Evolutionary conservation across 2,888 invertebrate genomes (phyloP), one percentile per base, ranked within the genome.

Genomic region (Orchesella flavescens): DNA sequence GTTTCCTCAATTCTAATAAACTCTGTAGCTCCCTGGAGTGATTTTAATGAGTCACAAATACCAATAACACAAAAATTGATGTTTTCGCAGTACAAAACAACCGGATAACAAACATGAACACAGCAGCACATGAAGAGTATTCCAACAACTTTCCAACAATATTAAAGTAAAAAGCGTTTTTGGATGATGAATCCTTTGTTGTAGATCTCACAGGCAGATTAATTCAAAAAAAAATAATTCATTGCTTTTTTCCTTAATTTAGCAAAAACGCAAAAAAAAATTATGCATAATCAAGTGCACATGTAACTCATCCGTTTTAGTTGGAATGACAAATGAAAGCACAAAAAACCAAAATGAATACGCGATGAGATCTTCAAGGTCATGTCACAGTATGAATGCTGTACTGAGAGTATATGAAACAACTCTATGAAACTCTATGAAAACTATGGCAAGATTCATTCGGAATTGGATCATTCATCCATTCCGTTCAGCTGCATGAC

Each of bases 311-410:
- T 61, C 21, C n/a, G 19, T 34, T 34, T 34, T 34, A 34, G 34
- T 34, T 34, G 34, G 34, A 34, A 34, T 59, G 72, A 34, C 15
- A 34, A 17, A 57, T 57, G 57, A 10, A 57, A 17, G 57, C 57
- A 19, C 57, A 57, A 19, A 57, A 57, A 57, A 57, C 19, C 17
- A 65, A 65, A 24, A 72, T 72, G 72, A 77, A 78, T 78, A 46
- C 19, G 19, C 23, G n/a, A 76, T 76, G 59, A 71, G 59, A 78
- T 61, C 78, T 78, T 78, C 61, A 78, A 63, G 78, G 78, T 61
- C 13, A 65, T 55, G 17, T 55, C 43, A 66, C 17, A 76, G 19
- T 76, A 24, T 43, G 55, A 44, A 24, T 10, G 49, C 23, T 46
- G 34, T n/a, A 23, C 9, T 68, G 34, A 2, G 34, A 34, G 34